Conservation (phyloP, 2,797 vertebrate species). For the Megalops cyprinoides region DNA sequence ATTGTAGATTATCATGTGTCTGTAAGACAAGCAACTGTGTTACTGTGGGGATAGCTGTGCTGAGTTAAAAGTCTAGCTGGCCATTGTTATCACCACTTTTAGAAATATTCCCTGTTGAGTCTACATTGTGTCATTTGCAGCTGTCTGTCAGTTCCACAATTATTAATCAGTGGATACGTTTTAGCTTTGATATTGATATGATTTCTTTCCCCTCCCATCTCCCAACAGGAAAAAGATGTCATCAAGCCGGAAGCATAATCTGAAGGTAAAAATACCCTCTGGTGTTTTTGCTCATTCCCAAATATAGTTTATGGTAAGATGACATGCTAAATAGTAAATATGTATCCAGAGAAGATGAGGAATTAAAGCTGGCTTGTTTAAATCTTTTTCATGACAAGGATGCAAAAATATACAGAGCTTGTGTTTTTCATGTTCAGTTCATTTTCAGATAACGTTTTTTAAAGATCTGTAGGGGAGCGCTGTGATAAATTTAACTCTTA, state of each 20-base stretch:
- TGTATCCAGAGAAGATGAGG: not conserved
- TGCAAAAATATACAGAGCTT: no score
- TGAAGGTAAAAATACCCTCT: slow-evolving; percentile 46
- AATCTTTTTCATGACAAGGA: no score
- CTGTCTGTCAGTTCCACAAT: not conserved
- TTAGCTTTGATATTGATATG: not conserved
- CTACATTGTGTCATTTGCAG: no score
- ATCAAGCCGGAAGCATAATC: slow-evolving; percentile 75
- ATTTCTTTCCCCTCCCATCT: not conserved
- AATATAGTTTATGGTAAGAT: not conserved
- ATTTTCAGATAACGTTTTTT: no score
- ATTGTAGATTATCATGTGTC: no score
- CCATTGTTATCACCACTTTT: not conserved
- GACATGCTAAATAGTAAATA: not conserved
- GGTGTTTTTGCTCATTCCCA: not conserved
- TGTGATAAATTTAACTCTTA: no score
- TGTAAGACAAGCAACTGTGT: no score
- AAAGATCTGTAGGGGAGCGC: no score
- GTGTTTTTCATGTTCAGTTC: no score
- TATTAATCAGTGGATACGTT: not conserved
- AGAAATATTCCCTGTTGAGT: not conserved
- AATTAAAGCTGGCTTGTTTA: not conserved
- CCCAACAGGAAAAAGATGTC: not conserved
- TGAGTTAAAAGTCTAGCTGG: no score
- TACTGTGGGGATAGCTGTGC: no score